Base-by-base conservation (phyloP, 2,888 invertebrate genomes). In the Stenolophus ochropezus region DNA sequence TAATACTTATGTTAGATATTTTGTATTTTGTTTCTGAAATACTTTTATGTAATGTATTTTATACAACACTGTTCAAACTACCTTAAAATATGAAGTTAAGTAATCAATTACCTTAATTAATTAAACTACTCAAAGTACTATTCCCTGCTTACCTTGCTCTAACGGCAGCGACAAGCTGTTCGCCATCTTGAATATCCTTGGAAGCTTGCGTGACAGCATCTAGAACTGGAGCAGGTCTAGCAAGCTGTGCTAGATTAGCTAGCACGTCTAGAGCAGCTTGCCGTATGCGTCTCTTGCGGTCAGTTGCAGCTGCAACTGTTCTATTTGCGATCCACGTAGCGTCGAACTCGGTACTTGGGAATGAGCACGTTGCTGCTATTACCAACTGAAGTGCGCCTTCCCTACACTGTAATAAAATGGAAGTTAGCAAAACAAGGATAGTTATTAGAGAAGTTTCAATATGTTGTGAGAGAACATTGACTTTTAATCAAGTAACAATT, bases 191-290 rank as follows among this genome's bases (percentile, higher is more conserved):
- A 4, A 93, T 91, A 47, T 90, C 91, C 4, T 91, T 90, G 0
- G 92, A 90, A 23, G 92, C 90, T 71, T 91, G 89, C 53, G 92
- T 90, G 1, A 94, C 93, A 0, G 93, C 92, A 14, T 93, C 91
- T 73, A 95, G 86, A 14, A 95, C 93, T 0, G 93, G 92, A 0
- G 91, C 90, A 25, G 91, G 90, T 0, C 93, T 92, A 84, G 93
- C 90, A 79, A 95, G 92, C 88, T 96, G 95, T 1, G 95, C 95
- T 53, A 96, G 88, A 21, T 94, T 93, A 0, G 96, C 95, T 65
- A 96, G 89, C 33, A 95, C 93, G 87, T 97, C 96, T 77, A 97
- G 91, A 80, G 92, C 95, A 83, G 92, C 97, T 90, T 92, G 97
- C 86, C 92, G 93, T 83, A 94, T 97, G 85, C 93, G 93, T 87